Evolutionary conservation across 2,797 vertebrate species (phyloP).

Genomic region (Myiotriccus ornatus): DNA sequence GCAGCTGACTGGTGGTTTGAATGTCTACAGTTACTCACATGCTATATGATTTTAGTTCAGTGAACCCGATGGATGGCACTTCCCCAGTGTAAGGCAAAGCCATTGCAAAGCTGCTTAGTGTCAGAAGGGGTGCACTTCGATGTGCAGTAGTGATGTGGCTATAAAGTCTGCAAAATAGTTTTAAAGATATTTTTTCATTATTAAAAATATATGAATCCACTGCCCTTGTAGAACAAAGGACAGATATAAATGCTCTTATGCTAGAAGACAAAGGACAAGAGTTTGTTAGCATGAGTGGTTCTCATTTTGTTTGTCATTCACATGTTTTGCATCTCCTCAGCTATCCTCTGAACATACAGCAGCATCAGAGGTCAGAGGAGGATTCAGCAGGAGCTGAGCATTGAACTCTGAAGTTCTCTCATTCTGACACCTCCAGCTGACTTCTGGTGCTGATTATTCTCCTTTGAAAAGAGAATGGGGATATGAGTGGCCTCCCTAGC

Average conservation of each 20-base stretch:
- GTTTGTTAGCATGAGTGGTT: background rate
- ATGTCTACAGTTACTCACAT: background rate
- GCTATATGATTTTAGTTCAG: background rate
- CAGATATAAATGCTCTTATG: background rate
- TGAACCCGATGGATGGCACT: background rate
- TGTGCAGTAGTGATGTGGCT: background rate
- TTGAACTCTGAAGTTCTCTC: background rate
- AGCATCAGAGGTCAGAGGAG: accelerated
- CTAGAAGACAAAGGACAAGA: background rate
- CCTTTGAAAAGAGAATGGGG: background rate
- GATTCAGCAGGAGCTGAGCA: background rate
- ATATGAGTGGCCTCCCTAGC: background rate
- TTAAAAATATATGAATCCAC: background rate
- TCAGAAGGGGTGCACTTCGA: background rate
- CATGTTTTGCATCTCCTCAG: accelerated
- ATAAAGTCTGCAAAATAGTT: background rate
- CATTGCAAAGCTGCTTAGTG: background rate
- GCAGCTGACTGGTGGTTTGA: background rate
- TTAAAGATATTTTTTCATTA: background rate
- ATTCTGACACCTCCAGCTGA: background rate
- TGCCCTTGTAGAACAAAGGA: background rate
- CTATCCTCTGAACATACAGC: background rate
- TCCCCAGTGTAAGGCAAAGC: background rate
- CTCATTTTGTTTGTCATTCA: background rate
- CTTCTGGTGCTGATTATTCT: background rate